Conservation (phyloP, 2,113 vertebrate species). For the Ammospiza nelsoni region DNA sequence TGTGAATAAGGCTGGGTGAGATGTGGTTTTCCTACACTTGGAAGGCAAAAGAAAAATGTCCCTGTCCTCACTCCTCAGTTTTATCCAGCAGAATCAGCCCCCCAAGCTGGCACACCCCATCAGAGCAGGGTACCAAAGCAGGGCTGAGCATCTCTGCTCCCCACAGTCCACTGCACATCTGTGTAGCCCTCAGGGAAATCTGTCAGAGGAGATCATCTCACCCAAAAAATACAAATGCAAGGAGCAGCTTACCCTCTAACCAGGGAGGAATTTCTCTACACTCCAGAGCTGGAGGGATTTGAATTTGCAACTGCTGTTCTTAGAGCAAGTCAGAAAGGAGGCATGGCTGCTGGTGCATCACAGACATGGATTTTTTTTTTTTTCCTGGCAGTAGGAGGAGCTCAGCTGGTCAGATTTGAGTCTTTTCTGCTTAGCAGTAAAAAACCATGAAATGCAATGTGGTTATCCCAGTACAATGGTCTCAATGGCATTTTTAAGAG, state of each 20-base stretch:
- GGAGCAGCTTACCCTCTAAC: neutral
- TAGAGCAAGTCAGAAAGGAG: neutral
- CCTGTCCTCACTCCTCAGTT: neutral
- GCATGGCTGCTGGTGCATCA: neutral
- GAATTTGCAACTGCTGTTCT: neutral
- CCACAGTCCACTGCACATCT: neutral
- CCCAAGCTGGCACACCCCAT: neutral
- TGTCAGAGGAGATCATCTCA: neutral
- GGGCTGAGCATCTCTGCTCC: neutral
- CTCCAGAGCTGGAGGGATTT: neutral
- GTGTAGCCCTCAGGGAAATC: neutral
- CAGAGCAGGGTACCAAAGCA: neutral
- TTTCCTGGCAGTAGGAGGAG: neutral
- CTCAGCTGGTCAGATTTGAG: neutral
- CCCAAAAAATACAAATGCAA: neutral
- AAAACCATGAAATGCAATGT: neutral
- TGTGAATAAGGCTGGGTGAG: neutral
- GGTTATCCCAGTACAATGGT: neutral
- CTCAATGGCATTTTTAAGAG: neutral
- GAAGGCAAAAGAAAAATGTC: neutral
- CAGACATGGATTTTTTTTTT: neutral
- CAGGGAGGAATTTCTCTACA: neutral
- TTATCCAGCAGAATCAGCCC: neutral
- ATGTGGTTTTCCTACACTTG: neutral
- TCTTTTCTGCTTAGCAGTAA: neutral